Evolutionary conservation across 2,888 invertebrate species (phyloP).

Genomic region (Periphyllus acericola): DNA sequence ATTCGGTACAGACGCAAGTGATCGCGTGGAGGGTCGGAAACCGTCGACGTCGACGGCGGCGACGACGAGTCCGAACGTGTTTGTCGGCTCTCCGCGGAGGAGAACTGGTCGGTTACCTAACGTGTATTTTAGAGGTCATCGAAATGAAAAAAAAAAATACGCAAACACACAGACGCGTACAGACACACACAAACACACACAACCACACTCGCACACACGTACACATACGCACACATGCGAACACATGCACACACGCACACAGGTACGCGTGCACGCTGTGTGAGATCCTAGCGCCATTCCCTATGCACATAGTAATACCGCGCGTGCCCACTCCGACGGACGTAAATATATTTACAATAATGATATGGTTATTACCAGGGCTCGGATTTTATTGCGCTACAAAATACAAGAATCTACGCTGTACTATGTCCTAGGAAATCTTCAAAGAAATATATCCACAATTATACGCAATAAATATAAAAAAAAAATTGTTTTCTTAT

Average conservation of each 20-base stretch:
- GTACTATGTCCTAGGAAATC: too few species aligned
- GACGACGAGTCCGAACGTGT: conserved; percentile 22
- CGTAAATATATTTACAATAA: too few species aligned
- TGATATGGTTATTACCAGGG: too few species aligned
- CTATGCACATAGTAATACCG: background rate
- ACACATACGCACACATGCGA: background rate
- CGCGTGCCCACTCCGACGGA: too few species aligned
- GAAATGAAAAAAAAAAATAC: background rate
- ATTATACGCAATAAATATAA: too few species aligned
- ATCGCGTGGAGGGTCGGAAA: background rate
- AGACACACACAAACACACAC: too few species aligned
- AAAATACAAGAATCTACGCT: too few species aligned
- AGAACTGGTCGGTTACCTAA: conserved; percentile 23
- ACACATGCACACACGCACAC: too few species aligned
- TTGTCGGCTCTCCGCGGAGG: conserved; percentile 15
- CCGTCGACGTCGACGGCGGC: background rate
- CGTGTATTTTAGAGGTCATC: conserved; percentile 37
- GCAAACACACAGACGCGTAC: background rate
- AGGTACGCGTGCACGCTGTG: background rate
- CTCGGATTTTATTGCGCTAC: too few species aligned
- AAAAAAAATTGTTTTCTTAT: too few species aligned
- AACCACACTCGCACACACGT: too few species aligned
- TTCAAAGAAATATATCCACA: too few species aligned
- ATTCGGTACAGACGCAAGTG: background rate
- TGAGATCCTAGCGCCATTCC: background rate